phyloP scores from a whole-genome alignment of 64 coral and sea anemone species.

The Hydrozoanthus tunicans region DNA sequence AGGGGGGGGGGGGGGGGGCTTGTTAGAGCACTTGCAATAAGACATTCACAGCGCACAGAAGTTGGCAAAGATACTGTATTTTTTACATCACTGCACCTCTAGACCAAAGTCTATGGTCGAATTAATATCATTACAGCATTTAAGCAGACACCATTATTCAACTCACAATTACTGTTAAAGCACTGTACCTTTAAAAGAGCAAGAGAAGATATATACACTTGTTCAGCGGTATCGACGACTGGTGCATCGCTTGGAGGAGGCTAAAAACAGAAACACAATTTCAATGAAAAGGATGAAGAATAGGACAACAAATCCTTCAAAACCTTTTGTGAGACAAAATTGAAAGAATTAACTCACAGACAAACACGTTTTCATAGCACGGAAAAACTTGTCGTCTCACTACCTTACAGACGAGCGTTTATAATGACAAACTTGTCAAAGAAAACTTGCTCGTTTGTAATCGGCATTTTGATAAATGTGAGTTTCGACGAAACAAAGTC shows the following conservation, averaged over 20 bases:
- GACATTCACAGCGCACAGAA: too few species aligned
- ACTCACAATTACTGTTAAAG: background rate
- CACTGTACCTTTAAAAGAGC: conserved; percentile 87
- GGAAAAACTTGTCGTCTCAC: background rate
- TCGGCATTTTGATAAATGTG: background rate
- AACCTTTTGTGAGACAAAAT: background rate
- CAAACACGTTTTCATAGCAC: background rate
- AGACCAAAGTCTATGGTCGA: too few species aligned
- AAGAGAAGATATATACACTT: conserved; percentile 98
- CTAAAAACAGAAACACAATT: conserved; percentile 54
- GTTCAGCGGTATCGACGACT: conserved; percentile 97
- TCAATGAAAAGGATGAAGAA: background rate
- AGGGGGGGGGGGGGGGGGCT: too few species aligned
- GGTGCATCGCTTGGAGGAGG: conserved; percentile 91
- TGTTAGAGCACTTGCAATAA: too few species aligned
- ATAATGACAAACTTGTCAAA: background rate
- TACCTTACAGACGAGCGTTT: too few species aligned
- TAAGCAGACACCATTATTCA: too few species aligned
- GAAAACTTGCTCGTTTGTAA: background rate
- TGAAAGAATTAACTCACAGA: background rate
- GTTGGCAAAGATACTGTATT: too few species aligned
- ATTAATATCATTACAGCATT: too few species aligned
- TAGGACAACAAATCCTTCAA: background rate
- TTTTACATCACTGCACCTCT: too few species aligned
- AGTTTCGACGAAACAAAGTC: background rate